These are phyloP conservation scores for Galagoides demidoff DNA, from an alignment of 2,797 vertebrate species.

Conservation along the genomic window DNA sequence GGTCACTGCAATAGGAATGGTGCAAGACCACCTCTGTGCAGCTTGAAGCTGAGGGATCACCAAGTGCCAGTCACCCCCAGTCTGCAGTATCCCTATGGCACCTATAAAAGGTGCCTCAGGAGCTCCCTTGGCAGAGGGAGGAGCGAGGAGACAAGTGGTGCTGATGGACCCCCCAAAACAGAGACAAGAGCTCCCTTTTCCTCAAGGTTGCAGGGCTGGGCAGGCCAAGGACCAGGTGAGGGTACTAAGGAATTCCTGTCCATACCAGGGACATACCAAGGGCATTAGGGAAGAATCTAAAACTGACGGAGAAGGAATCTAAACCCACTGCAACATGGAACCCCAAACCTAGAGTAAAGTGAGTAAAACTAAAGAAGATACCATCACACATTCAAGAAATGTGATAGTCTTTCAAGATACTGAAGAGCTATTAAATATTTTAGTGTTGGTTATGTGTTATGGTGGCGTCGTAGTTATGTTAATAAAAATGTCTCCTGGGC, in stretches of 20 bases:
- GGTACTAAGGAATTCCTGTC: neutral
- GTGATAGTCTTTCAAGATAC: neutral
- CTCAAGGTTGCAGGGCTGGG: too few relatives aligned
- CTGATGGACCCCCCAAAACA: too few relatives aligned
- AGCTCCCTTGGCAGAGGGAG: neutral
- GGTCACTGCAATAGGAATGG: neutral
- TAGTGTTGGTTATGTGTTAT: neutral
- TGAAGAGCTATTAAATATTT: neutral
- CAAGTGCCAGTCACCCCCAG: too few relatives aligned
- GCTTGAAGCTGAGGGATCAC: accelerated
- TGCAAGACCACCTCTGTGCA: neutral
- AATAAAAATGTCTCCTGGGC: neutral
- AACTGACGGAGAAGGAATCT: neutral
- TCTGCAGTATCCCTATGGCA: too few relatives aligned
- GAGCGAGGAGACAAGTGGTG: too few relatives aligned
- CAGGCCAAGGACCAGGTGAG: neutral
- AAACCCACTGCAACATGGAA: too few relatives aligned
- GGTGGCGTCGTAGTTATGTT: neutral
- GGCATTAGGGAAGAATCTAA: too few relatives aligned
- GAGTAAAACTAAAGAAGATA: neutral
- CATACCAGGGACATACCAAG: neutral
- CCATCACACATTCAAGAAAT: neutral
- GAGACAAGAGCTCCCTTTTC: too few relatives aligned
- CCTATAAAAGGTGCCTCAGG: neutral
- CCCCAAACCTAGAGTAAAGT: neutral